These are phyloP conservation scores for Trichogramma pretiosum DNA, from an alignment of 1,140 invertebrate genomes.

Conservation along the genomic window DNA sequence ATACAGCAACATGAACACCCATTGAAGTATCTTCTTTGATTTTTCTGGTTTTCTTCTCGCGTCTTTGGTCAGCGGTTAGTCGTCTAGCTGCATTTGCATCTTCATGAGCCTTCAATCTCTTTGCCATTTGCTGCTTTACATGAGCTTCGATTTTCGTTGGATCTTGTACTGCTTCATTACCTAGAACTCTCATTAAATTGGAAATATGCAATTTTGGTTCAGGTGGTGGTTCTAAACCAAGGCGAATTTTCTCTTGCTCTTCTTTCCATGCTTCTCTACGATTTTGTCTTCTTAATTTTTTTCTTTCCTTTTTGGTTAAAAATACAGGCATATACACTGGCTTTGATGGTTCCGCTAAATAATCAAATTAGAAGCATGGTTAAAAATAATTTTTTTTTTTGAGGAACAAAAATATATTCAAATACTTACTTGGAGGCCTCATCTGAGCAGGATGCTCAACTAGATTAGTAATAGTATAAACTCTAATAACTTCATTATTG, in stretches of 20 bases:
- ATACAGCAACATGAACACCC: constrained; percentile 88
- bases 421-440: constrained; percentile 76
- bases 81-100: constrained; percentile 92
- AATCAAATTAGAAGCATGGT: constrained; percentile 1
- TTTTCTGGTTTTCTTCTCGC: constrained; percentile 89
- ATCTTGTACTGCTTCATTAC: constrained; percentile 96
- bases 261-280: constrained; percentile 95
- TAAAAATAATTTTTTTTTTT: constrained; percentile 7
- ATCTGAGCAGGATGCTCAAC: constrained; percentile 97
- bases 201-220: constrained; percentile 97
- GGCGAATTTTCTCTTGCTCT: constrained; percentile 93
- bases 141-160: constrained; percentile 99
- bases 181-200: constrained; percentile 96
- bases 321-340: constrained; percentile 86
- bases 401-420: neutral
- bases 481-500: constrained; percentile 43
- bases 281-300: constrained; percentile 95
- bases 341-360: constrained; percentile 75
- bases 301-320: constrained; percentile 93
- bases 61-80: constrained; percentile 85
- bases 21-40: constrained; percentile 82
- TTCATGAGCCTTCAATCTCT: constrained; percentile 88
- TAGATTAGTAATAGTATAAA: constrained; percentile 77
- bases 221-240: constrained; percentile 90
- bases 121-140: constrained; percentile 96